Evolutionary conservation across 2,113 vertebrate genomes (phyloP).

Genomic region (Crotalus viridis): DNA sequence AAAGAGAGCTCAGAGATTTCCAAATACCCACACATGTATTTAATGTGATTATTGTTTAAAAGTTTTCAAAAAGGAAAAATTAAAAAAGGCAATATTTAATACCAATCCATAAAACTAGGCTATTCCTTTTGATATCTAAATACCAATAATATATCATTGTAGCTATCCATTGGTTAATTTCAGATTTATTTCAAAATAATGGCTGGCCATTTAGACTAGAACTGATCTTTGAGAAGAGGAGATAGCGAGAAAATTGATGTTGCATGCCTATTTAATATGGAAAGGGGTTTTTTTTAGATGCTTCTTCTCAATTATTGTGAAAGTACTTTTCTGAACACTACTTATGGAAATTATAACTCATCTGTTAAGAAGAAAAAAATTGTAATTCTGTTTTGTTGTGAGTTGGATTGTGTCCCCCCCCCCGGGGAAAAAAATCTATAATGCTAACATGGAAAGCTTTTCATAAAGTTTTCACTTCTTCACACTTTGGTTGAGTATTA

Average conservation of each 20-base stretch:
- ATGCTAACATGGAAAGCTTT: not conserved
- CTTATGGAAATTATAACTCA: not conserved
- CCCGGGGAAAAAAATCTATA: not conserved
- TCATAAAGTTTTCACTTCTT: not conserved
- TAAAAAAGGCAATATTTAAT: not conserved
- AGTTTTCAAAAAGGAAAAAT: not conserved
- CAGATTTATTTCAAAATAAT: not conserved
- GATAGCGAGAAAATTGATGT: not conserved
- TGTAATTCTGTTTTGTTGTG: not conserved
- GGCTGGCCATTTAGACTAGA: not conserved
- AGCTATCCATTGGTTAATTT: not conserved
- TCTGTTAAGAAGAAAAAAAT: not conserved
- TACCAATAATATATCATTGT: not conserved
- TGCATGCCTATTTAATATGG: not conserved
- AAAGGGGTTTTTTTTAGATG: not conserved
- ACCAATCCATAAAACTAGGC: not conserved
- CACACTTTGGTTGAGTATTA: not conserved
- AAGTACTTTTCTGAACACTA: not conserved
- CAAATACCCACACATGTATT: not conserved
- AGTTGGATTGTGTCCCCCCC: not conserved
- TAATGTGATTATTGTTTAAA: not conserved
- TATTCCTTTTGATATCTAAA: not conserved
- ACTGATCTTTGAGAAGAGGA: not conserved
- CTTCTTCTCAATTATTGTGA: not conserved
- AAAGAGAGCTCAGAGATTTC: not conserved